Evolutionary conservation across 2,888 invertebrate genomes (phyloP).

Genomic region (Tenthredo distinguenda): DNA sequence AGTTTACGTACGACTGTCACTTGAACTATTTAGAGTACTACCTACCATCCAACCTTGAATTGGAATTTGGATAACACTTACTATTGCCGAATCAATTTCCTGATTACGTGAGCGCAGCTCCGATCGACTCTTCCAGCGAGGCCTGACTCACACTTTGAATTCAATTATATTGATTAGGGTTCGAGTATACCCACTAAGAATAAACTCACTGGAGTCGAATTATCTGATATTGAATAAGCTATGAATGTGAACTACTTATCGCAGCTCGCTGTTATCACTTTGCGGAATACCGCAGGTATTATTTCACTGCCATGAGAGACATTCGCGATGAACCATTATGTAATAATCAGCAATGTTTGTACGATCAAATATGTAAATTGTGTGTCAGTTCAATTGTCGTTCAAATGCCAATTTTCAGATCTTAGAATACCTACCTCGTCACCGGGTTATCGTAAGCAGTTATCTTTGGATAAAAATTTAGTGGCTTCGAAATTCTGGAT

Average conservation of each 20-base stretch:
- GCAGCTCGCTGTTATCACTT: neutral
- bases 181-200: neutral
- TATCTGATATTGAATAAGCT: neutral
- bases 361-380: neutral
- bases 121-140: neutral
- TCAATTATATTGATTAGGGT: neutral
- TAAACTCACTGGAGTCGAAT: neutral
- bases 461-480: neutral
- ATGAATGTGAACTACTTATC: neutral
- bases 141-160: neutral
- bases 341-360: neutral
- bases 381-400: neutral
- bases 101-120: neutral
- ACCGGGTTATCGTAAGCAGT: neutral
- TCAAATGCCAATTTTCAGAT: neutral
- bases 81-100: neutral
- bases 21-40: neutral
- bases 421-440: neutral
- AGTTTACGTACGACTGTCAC: neutral
- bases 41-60: neutral
- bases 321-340: neutral
- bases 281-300: neutral
- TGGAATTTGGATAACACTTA: neutral
- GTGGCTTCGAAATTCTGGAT: neutral
- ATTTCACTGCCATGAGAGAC: neutral